These are phyloP conservation scores for Pelosia muscerda DNA, from an alignment of 2,888 invertebrate genomes.

Conservation along the genomic window DNA sequence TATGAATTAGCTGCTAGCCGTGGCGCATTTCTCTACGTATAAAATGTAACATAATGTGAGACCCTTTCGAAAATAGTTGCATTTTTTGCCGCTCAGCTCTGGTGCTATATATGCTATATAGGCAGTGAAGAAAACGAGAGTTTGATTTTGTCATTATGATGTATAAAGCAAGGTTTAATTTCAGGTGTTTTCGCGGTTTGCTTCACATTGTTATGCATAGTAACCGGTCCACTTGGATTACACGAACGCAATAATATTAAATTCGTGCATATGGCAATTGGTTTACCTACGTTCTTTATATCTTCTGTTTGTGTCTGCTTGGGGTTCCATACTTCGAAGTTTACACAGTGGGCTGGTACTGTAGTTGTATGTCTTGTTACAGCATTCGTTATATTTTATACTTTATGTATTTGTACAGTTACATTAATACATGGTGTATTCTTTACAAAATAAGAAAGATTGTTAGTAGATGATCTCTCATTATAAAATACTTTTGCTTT, in stretches of 20 bases:
- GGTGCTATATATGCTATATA: too few species aligned
- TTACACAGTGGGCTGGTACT: slow-evolving; percentile 53
- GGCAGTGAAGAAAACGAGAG: too few species aligned
- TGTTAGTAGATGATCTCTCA: neutral
- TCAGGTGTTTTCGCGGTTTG: slow-evolving; percentile 56
- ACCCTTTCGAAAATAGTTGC: too few species aligned
- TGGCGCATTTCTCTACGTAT: too few species aligned
- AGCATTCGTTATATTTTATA: slow-evolving; percentile 58
- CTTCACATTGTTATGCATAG: slow-evolving; percentile 44
- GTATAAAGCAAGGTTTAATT: slow-evolving; percentile 30
- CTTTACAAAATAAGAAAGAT: slow-evolving; percentile 15
- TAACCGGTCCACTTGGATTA: slow-evolving; percentile 47
- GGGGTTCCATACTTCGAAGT: slow-evolving; percentile 50
- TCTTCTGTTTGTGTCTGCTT: slow-evolving; percentile 60
- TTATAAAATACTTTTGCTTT: neutral
- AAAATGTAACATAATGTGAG: too few species aligned
- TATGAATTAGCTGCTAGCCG: too few species aligned
- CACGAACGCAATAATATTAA: neutral
- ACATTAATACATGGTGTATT: slow-evolving; percentile 59
- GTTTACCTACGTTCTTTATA: slow-evolving; percentile 59
- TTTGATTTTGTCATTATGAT: too few species aligned
- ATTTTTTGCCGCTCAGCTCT: too few species aligned
- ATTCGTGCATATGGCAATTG: slow-evolving; percentile 54
- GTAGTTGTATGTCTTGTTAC: slow-evolving; percentile 48
- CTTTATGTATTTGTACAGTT: slow-evolving; percentile 54